phyloP scores from a whole-genome alignment of 1,140 invertebrate species.

The Heterodera carotae region DNA sequence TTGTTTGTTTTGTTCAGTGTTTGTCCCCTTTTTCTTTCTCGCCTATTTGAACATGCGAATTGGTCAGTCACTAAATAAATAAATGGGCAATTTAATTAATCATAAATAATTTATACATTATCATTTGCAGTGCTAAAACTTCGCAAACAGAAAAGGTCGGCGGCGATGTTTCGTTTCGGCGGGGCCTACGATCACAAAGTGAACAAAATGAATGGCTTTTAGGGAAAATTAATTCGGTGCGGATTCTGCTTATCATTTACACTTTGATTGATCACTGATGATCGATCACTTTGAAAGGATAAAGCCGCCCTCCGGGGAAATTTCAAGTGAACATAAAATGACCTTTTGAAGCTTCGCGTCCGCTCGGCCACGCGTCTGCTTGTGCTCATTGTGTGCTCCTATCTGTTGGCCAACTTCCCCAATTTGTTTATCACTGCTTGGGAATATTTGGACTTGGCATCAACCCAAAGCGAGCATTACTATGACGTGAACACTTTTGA shows the following conservation, averaged over 20 bases:
- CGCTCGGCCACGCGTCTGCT: conserved; percentile 53
- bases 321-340: neutral
- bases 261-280: too few species aligned
- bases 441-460: conserved; percentile 53
- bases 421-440: conserved; percentile 53
- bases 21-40: conserved; percentile 54
- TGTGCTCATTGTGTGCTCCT: conserved; percentile 54
- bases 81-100: neutral
- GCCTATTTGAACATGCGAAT: conserved; percentile 52
- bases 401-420: conserved; percentile 49
- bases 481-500: conserved; percentile 37
- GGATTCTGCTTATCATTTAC: too few species aligned
- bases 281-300: too few species aligned
- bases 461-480: conserved; percentile 41
- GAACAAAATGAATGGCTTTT: neutral
- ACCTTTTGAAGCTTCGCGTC: conserved; percentile 50
- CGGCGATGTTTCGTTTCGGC: conserved; percentile 53
- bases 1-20: too few species aligned
- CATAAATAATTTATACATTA: neutral
- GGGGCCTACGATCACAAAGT: conserved; percentile 51
- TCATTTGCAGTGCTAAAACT: conserved; percentile 36
- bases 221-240: too few species aligned
- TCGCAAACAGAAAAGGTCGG: conserved; percentile 51
- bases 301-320: neutral
- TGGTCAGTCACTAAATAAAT: neutral